Percentiles rank a stretch among this genome's conserved stretches.
Evolutionary conservation across 2,113 vertebrate species (phyloP).

Genomic region (Natator depressus): DNA sequence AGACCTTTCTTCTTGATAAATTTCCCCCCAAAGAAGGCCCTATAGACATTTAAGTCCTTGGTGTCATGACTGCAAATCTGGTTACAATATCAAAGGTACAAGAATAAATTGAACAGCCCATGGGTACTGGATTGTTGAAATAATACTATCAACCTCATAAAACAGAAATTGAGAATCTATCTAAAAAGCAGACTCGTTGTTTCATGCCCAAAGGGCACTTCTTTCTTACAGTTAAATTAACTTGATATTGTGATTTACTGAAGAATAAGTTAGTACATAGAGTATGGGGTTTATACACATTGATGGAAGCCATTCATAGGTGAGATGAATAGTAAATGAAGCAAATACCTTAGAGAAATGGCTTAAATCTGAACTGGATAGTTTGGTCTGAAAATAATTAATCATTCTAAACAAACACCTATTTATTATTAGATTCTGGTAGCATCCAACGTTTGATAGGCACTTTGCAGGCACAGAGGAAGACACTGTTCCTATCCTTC

Average conservation of each 20-base stretch:
- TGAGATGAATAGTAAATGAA: conserved; percentile 44
- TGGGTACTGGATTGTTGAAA: conserved; percentile 61
- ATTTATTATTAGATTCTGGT: neutral
- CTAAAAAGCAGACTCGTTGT: conserved; percentile 61
- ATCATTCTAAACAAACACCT: neutral
- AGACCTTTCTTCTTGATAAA: conserved; percentile 52
- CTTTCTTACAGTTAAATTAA: conserved; percentile 52
- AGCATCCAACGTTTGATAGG: neutral
- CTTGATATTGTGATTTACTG: conserved; percentile 52
- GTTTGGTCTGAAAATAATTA: neutral
- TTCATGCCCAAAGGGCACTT: conserved; percentile 59
- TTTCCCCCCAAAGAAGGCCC: conserved; percentile 57
- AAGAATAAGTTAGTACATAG: conserved; percentile 61
- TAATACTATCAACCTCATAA: conserved; percentile 65
- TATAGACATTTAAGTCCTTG: conserved; percentile 58
- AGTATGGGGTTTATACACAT: conserved; percentile 31
- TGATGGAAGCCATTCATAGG: conserved; percentile 18
- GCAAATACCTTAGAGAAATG: neutral
- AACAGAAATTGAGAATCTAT: conserved; percentile 60
- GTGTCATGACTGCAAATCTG: conserved; percentile 66
- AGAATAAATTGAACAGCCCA: conserved; percentile 64
- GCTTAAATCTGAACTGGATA: neutral
- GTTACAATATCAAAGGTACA: conserved; percentile 48
- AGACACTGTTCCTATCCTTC: neutral
- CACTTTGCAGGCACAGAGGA: neutral